These are phyloP conservation scores for Odocoileus hemionus DNA, from an alignment of 2,113 vertebrate genomes.

Conservation along the genomic window DNA sequence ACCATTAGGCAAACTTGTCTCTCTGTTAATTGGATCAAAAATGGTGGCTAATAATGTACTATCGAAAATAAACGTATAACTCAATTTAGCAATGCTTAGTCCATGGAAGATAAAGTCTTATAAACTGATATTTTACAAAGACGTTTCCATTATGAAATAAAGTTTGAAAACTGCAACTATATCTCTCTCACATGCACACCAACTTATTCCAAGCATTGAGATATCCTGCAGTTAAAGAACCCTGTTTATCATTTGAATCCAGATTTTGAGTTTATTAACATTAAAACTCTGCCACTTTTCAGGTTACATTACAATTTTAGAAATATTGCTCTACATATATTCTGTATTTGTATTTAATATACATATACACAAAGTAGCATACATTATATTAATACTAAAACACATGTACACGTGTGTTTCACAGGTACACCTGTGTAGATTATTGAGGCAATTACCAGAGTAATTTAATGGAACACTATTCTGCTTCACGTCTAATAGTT, in stretches of 20 bases:
- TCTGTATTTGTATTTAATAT: background rate
- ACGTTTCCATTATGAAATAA: background rate
- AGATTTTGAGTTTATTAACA: background rate
- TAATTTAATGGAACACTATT: background rate
- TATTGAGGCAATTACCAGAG: background rate
- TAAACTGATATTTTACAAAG: background rate
- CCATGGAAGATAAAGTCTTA: background rate
- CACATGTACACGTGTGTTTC: background rate
- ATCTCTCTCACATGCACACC: accelerated
- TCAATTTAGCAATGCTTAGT: background rate
- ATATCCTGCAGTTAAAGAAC: background rate
- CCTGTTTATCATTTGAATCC: background rate
- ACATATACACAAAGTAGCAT: background rate
- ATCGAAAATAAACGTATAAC: background rate
- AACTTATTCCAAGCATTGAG: background rate
- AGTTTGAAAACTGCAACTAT: background rate
- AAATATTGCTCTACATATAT: background rate
- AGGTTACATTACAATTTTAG: background rate
- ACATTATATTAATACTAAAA: background rate
- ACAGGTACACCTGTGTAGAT: background rate
- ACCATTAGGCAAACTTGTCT: background rate
- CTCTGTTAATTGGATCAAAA: background rate
- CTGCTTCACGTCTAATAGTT: background rate
- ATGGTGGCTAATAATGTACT: background rate
- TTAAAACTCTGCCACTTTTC: background rate